Evolutionary conservation across 2,888 invertebrate genomes (phyloP), one percentile per base, ranked within the genome.

Genomic region (Horisme vitalbata): DNA sequence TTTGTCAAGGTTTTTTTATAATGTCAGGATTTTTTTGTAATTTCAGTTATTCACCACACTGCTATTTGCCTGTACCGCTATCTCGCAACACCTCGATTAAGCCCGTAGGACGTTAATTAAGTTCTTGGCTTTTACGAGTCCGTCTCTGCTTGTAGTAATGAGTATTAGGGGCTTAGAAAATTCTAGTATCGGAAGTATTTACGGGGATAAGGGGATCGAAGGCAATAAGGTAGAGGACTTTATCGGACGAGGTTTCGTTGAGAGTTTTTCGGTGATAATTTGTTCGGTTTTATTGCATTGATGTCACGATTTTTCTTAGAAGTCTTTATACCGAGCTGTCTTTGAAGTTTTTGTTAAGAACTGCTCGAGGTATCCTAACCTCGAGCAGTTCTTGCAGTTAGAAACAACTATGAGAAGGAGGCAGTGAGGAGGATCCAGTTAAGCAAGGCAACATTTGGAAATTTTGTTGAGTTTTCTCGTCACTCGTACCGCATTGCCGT

Each of bases 41-140:
- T n/a, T n/a, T n/a, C n/a, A n/a, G n/a, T n/a, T n/a, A n/a, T n/a
- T n/a, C n/a, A n/a, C n/a, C n/a, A n/a, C n/a, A n/a, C n/a, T n/a
- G n/a, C n/a, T n/a, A n/a, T n/a, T n/a, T n/a, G n/a, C 18, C 7
- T 4, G 7, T 21, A 21, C 9, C 6, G 4, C n/a, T 13, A 4
- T 11, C n/a, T 8, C 6, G 9, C 6, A n/a, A 30, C 14, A 18
- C 20, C 26, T 2, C 15, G 39, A 24, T 47, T 57, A 44, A 52
- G 39, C 48, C 52, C 45, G 30, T 34, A 18, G 44, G 44, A 76
- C 76, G 78, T 81, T 85, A 84, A 84, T 85, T 85, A 83, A 82
- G 84, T 79, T 79, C 82, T 79, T 83, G 75, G 76, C 75, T 80
- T 83, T 82, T 75, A 75, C 71, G 78, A 74, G 72, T 56, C 44